Percentiles rank a stretch among this genome's conserved stretches.
Conservation (phyloP, 2,888 invertebrate species). For the Stratiomys singularior region DNA sequence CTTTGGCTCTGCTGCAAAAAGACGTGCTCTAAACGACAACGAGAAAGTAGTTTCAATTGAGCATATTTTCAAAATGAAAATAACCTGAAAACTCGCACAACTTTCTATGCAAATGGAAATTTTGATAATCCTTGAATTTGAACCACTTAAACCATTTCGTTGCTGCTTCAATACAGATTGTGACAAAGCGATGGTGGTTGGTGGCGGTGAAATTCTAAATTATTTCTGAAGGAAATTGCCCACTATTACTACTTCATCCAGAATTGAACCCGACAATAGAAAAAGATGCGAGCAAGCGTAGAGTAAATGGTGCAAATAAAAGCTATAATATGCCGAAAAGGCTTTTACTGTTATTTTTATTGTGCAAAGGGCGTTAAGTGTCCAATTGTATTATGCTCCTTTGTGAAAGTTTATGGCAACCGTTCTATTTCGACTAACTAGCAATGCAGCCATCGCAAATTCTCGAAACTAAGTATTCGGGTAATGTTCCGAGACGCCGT, state of each 20-base stretch:
- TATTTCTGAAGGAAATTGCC: conserved; percentile 23
- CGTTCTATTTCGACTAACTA: conserved; percentile 35
- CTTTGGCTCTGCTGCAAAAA: too few relatives aligned
- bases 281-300: not conserved
- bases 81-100: not conserved
- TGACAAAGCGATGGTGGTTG: not conserved
- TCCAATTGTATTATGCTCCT: conserved; percentile 48
- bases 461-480: not conserved
- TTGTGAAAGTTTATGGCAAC: conserved; percentile 42
- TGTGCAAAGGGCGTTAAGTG: conserved; percentile 48
- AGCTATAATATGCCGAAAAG: conserved; percentile 42
- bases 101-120: conserved; percentile 10
- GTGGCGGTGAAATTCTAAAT: conserved; percentile 5
- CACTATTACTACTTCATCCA: conserved; percentile 14
- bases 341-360: conserved; percentile 49
- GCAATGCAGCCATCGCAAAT: not conserved
- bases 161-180: not conserved
- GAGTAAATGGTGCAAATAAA: conserved; percentile 5
- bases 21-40: too few relatives aligned
- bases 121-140: not conserved
- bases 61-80: conserved; percentile 5
- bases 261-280: not conserved
- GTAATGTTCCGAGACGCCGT: not conserved
- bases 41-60: too few relatives aligned
- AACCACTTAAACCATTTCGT: not conserved